Evolutionary conservation across 2,113 vertebrate species (phyloP).

Genomic region (Notarius lentiginosus): DNA sequence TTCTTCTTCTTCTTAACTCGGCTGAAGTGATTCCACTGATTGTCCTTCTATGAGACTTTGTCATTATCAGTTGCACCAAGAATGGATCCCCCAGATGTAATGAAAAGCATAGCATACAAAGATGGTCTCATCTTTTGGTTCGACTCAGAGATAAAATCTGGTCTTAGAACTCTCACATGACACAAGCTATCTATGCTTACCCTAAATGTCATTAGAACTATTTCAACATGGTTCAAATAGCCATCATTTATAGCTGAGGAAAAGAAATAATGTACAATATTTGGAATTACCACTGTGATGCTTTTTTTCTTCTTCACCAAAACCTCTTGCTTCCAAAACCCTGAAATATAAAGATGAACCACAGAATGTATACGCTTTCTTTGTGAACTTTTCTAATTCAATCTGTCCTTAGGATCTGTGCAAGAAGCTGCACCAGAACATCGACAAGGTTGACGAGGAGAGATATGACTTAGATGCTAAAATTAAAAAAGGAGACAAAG

Average conservation of each 20-base stretch:
- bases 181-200: neutral
- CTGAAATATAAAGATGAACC: neutral
- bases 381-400: neutral
- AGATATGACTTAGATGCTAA: conserved; percentile 85
- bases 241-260: neutral
- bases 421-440: conserved; percentile 81
- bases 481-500: conserved; percentile 82
- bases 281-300: neutral
- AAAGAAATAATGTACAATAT: neutral
- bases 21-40: neutral
- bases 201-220: neutral
- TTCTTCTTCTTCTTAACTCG: neutral
- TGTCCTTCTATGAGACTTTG: neutral
- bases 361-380: neutral
- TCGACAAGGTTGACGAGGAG: conserved; percentile 88
- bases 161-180: neutral
- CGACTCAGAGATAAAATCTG: neutral
- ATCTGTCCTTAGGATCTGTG: conserved; percentile 77
- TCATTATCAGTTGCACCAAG: neutral
- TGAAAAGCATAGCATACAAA: neutral
- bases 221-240: neutral
- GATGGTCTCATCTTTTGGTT: neutral
- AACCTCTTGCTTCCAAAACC: neutral
- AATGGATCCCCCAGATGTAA: neutral
- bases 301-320: neutral